Conservation (phyloP, 2,113 vertebrate genomes). For the Spermophilus dauricus region DNA sequence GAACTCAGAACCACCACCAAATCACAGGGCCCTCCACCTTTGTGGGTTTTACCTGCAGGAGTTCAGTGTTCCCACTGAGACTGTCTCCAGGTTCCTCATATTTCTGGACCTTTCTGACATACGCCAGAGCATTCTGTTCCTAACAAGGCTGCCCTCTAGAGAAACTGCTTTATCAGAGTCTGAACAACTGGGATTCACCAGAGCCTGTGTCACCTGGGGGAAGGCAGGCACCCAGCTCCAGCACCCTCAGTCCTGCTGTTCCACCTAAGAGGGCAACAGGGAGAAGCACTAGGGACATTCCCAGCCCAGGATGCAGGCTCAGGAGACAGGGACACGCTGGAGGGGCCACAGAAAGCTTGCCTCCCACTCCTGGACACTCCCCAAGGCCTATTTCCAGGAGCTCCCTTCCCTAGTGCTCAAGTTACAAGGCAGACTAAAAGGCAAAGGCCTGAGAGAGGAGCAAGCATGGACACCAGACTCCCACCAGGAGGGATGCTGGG, state of each 20-base stretch:
- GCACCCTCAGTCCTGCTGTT: too few species aligned
- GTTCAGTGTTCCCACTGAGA: not conserved
- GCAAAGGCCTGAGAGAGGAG: not conserved
- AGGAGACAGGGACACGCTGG: not conserved
- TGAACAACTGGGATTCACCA: not conserved
- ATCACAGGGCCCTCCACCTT: not conserved
- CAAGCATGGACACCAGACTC: too few species aligned
- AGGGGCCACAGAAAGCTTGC: not conserved
- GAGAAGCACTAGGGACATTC: too few species aligned
- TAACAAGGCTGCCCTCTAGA: not conserved
- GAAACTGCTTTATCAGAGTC: not conserved
- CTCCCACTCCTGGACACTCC: not conserved
- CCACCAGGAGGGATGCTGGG: not conserved
- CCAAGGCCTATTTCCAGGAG: too few species aligned
- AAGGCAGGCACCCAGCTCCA: not conserved
- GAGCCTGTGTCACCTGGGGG: not conserved
- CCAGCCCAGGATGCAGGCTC: not conserved
- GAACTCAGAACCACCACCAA: too few species aligned
- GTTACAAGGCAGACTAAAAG: not conserved
- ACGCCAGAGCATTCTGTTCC: not conserved
- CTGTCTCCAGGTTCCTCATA: not conserved
- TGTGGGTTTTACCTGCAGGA: not conserved
- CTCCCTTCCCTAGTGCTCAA: not conserved
- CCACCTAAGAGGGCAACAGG: too few species aligned
- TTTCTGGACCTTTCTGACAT: not conserved